A percentile compares a stretch with the other conserved stretches of the same genome.
Evolutionary conservation across 1,140 invertebrate species (phyloP).

Genomic region (Archegozetes longisetosus): DNA sequence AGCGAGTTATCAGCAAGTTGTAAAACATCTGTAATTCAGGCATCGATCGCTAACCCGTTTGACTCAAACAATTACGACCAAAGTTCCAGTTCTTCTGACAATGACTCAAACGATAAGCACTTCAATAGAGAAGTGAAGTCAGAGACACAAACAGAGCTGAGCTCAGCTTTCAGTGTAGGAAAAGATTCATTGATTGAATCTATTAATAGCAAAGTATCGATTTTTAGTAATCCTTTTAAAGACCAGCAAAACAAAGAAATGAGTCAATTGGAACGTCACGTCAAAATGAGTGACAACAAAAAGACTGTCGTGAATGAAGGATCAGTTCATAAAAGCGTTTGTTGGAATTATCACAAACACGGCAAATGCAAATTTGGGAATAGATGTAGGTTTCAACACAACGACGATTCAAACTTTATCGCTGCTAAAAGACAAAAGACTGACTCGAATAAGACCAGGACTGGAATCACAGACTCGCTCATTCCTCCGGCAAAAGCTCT

Average conservation of each 20-base stretch:
- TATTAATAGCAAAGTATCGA: neutral
- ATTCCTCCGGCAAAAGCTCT: neutral
- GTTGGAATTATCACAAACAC: neutral
- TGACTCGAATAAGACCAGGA: neutral
- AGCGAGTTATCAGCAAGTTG: neutral
- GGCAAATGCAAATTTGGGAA: neutral
- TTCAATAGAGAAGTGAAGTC: neutral
- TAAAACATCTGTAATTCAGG: neutral
- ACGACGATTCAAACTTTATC: neutral
- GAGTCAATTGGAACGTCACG: neutral
- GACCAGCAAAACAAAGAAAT: neutral
- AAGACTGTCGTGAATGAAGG: neutral
- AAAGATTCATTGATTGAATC: neutral
- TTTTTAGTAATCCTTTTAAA: neutral
- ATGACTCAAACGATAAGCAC: neutral
- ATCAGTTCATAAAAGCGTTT: neutral
- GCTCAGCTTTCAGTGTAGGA: neutral
- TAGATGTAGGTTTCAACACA: neutral
- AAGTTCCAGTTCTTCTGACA: neutral
- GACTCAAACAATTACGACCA: neutral
- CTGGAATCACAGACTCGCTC: neutral
- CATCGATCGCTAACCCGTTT: neutral
- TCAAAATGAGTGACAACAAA: neutral
- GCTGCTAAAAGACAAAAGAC: neutral
- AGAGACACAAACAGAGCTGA: neutral